phyloP scores from a whole-genome alignment of 2,888 invertebrate genomes.

The Polymixis lichenea region DNA sequence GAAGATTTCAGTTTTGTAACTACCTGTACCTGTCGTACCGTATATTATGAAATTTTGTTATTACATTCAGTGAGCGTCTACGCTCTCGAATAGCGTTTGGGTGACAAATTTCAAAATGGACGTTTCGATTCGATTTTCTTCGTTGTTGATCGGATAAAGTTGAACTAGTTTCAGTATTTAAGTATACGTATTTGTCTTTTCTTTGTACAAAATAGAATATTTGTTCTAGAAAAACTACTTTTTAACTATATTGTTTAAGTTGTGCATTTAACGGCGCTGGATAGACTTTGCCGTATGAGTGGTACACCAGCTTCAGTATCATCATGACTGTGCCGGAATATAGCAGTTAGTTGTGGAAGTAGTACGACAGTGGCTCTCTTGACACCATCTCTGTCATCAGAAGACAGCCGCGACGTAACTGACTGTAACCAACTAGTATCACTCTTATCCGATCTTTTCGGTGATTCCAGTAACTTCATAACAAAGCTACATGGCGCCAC shows the following conservation, averaged over 20 bases:
- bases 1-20: constrained; percentile 76
- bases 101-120: constrained; percentile 63
- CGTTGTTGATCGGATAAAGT: constrained; percentile 45
- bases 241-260: not conserved
- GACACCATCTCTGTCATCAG: no score
- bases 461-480: no score
- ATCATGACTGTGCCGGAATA: no score
- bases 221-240: not conserved
- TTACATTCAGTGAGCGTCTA: constrained; percentile 56
- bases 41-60: constrained; percentile 69
- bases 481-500: no score
- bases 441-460: no score
- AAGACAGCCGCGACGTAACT: no score
- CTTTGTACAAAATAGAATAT: constrained; percentile 1
- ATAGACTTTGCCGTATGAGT: no score
- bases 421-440: no score
- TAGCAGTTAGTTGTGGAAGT: no score
- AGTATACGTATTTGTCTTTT: constrained; percentile 10
- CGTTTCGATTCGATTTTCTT: constrained; percentile 52
- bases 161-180: constrained; percentile 25
- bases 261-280: not conserved
- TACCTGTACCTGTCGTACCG: constrained; percentile 71
- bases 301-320: no score
- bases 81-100: constrained; percentile 55
- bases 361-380: no score